phyloP scores from a whole-genome alignment of 2,888 invertebrate species.

The Napeogenes inachia region DNA sequence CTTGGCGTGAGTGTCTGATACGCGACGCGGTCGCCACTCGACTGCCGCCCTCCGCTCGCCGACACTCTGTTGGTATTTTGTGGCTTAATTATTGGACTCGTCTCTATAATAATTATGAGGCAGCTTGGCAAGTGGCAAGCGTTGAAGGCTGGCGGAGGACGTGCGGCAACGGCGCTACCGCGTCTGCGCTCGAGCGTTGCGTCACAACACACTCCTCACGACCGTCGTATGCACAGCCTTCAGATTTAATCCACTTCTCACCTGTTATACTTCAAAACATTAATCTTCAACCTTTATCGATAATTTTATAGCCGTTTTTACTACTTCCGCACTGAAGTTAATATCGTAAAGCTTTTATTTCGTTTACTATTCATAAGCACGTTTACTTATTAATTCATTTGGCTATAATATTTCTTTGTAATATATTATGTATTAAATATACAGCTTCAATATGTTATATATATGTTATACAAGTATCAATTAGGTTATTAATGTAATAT shows the following conservation, averaged over 20 bases:
- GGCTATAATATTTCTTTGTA: too few species aligned
- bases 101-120: constrained; percentile 72
- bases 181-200: constrained; percentile 65
- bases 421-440: too few species aligned
- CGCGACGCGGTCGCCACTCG: constrained; percentile 71
- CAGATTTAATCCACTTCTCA: constrained; percentile 59
- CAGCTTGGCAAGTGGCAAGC: constrained; percentile 58
- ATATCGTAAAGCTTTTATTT: too few species aligned
- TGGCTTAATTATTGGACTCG: constrained; percentile 76
- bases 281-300: constrained; percentile 63
- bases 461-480: too few species aligned
- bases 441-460: too few species aligned
- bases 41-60: constrained; percentile 73
- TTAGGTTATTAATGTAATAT: too few species aligned
- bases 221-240: constrained; percentile 53
- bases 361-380: too few species aligned
- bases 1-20: constrained; percentile 65
- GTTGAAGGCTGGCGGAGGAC: constrained; percentile 42
- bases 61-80: constrained; percentile 68
- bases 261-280: constrained; percentile 59
- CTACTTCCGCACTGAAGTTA: too few species aligned
- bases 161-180: constrained; percentile 59
- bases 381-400: too few species aligned
- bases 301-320: constrained; percentile 41
- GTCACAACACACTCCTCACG: constrained; percentile 45